phyloP scores from a whole-genome alignment of 2,888 invertebrate species.

The Ethmia dodecea region DNA sequence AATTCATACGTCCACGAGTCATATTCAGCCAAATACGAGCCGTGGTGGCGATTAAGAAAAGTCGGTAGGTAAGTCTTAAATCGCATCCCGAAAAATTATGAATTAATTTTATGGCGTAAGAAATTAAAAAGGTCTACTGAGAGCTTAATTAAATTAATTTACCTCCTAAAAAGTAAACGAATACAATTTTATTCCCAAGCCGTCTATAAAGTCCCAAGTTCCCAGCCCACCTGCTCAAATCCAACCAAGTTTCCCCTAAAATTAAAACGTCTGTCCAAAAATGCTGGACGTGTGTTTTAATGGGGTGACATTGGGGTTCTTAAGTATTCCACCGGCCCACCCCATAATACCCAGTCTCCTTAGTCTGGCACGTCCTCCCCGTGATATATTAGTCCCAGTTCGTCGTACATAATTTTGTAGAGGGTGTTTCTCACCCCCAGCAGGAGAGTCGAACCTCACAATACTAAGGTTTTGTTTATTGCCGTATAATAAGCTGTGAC shows the following conservation, averaged over 20 bases:
- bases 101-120: too few species aligned
- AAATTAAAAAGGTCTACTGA: too few species aligned
- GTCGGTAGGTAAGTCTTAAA: too few species aligned
- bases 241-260: conserved; percentile 26
- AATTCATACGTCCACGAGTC: too few species aligned
- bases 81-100: too few species aligned
- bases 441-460: conserved; percentile 62
- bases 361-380: conserved; percentile 77
- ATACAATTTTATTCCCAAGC: too few species aligned
- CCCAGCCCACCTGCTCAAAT: too few species aligned
- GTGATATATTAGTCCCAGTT: conserved; percentile 77
- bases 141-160: too few species aligned
- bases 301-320: conserved; percentile 76
- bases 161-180: too few species aligned
- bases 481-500: conserved; percentile 53
- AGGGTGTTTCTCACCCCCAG: conserved; percentile 56
- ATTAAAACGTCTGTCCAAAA: conserved; percentile 74
- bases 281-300: conserved; percentile 75
- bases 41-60: too few species aligned
- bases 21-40: too few species aligned
- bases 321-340: conserved; percentile 75
- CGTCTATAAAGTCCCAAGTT: too few species aligned
- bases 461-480: conserved; percentile 74
- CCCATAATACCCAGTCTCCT: conserved; percentile 75
- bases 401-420: conserved; percentile 78